Percentiles rank a stretch among this genome's conserved stretches.
These are phyloP conservation scores for Perithous albicinctus DNA, from an alignment of 2,888 invertebrate species.

Conservation along the genomic window DNA sequence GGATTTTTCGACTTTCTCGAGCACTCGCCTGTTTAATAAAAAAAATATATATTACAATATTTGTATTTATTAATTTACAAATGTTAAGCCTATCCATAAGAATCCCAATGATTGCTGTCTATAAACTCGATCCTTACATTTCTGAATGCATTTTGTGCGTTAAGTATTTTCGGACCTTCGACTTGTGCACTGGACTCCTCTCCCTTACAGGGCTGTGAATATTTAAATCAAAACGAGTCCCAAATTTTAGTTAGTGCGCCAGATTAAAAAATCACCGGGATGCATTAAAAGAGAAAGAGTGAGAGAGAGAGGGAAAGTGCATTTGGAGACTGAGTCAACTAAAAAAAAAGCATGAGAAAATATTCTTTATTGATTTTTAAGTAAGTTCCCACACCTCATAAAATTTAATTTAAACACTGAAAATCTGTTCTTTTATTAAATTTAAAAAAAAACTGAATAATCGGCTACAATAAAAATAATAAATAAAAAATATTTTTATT, in stretches of 20 bases:
- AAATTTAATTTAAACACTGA: too few relatives aligned
- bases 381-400: too few relatives aligned
- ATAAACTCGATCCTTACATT: conserved; percentile 72
- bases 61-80: not conserved
- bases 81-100: conserved; percentile 3
- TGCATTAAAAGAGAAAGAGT: conserved; percentile 1
- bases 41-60: not conserved
- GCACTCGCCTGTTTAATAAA: conserved; percentile 70
- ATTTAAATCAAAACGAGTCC: conserved; percentile 57
- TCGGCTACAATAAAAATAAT: too few relatives aligned
- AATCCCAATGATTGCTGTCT: conserved; percentile 47
- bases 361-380: too few relatives aligned
- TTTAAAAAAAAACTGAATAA: too few relatives aligned
- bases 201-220: conserved; percentile 74
- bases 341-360: too few relatives aligned
- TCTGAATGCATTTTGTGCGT: conserved; percentile 74
- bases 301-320: too few relatives aligned
- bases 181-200: conserved; percentile 74
- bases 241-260: conserved; percentile 52
- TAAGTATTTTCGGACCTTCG: conserved; percentile 75
- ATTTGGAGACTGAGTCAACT: too few relatives aligned
- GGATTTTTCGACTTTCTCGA: conserved; percentile 79
- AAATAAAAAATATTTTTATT: too few relatives aligned
- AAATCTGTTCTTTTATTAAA: too few relatives aligned
- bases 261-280: conserved; percentile 14